A percentile compares a stretch with the other conserved stretches of the same genome.
Conservation (phyloP, 2,888 invertebrate species). For the Labia minor region DNA sequence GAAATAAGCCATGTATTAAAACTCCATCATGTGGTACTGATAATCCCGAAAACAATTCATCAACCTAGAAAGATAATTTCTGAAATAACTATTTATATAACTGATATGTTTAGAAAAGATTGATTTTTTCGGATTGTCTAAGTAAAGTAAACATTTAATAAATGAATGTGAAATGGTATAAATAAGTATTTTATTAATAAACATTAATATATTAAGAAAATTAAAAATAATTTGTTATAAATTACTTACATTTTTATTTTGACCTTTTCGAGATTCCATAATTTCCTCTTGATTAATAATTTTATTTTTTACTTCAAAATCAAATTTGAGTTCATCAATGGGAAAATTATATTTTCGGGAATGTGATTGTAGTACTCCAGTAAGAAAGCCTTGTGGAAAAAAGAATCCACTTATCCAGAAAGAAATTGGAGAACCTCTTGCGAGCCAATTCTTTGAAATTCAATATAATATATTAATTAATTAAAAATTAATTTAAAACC, state of each 20-base stretch:
- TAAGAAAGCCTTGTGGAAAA: conserved; percentile 88
- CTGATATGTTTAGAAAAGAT: no score
- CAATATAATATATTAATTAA: neutral
- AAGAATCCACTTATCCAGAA: conserved; percentile 91
- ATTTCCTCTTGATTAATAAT: conserved; percentile 58
- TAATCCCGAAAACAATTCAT: conserved; percentile 44
- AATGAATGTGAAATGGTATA: no score
- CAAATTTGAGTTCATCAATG: conserved; percentile 73
- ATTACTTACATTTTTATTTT: conserved; percentile 9
- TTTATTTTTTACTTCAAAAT: conserved; percentile 53
- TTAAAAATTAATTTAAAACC: neutral
- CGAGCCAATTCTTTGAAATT: conserved; percentile 51
- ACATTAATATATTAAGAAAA: neutral
- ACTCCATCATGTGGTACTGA: conserved; percentile 53
- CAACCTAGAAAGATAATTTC: conserved; percentile 31
- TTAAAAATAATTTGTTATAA: neutral
- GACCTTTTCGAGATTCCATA: conserved; percentile 37
- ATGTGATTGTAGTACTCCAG: conserved; percentile 79
- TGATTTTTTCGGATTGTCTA: neutral
- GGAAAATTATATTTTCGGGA: conserved; percentile 76
- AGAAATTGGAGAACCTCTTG: conserved; percentile 60
- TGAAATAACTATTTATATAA: neutral
- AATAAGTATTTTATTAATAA: no score
- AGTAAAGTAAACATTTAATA: no score
- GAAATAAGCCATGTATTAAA: conserved; percentile 67